Evolutionary conservation across 2,888 invertebrate species (phyloP), one percentile per base, ranked within the genome.

Genomic region (Rhogogaster chlorosoma): DNA sequence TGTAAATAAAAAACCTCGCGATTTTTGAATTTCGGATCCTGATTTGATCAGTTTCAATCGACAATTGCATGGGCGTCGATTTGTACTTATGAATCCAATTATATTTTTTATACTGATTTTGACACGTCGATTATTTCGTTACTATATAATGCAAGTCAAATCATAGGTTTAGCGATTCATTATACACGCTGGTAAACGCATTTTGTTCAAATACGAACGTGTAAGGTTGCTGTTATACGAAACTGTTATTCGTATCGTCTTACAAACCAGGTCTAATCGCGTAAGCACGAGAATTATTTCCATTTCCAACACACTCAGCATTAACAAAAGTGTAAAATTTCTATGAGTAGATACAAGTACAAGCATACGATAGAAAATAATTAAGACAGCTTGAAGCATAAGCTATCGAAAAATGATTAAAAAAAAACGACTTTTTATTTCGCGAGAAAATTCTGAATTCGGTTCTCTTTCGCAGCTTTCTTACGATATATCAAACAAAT

Each of bases 141-240:
- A 29, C 42, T 7, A n/a, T 26, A 18, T 29, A 29, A n/a, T 5
- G 53, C 49, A 53, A 32, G 49, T 32, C 10, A n/a, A 73, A 38
- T 32, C 26, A 77, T 53, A 3, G 32, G 53, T 77, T 77, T 49
- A 77, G 49, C 77, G 77, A 53, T 53, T 49, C 77, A n/a, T 77
- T 18, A 26, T 22, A 61, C 80, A 36, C n/a, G 67, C n/a, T 83
- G 22, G 26, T 83, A 18, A 83, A 67, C 67, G 64, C 32, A 83
- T 26, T 83, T 83, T 83, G 29, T 83, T 67, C 45, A n/a, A 42
- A 67, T 83, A 26, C 29, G 32, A 67, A 83, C 42, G 83, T 83
- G 64, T 83, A 67, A 22, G 82, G 67, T 83, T 83, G 45, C 80
- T 57, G 83, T 83, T 83, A 67, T 36, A 67, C 22, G 67, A 83